Conservation (phyloP, 1,140 invertebrate species). For the Sminthurides bifidus region DNA sequence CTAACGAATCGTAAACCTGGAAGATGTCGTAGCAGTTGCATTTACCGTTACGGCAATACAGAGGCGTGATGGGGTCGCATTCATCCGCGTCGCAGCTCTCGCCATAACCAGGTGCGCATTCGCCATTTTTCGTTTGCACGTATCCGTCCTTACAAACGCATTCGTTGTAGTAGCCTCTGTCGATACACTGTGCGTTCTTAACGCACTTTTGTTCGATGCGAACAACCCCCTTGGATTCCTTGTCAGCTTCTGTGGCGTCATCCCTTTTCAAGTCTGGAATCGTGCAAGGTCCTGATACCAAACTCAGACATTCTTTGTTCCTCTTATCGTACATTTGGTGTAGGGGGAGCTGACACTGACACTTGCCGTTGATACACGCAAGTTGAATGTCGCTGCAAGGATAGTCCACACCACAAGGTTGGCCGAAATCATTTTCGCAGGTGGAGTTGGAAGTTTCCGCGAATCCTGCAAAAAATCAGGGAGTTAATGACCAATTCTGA, state of each 20-base stretch:
- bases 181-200: conserved; percentile 13
- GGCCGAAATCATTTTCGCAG: conserved; percentile 5
- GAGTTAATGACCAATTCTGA: not conserved
- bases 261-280: not conserved
- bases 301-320: conserved; percentile 8
- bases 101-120: conserved; percentile 16
- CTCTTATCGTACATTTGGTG: conserved; percentile 16
- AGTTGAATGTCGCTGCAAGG: conserved; percentile 11
- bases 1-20: conserved; percentile 4
- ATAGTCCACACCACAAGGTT: not conserved
- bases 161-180: conserved; percentile 11
- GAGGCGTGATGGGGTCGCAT: conserved; percentile 12
- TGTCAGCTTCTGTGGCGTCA: not conserved
- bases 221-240: not conserved
- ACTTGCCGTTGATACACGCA: conserved; percentile 10
- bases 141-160: conserved; percentile 14
- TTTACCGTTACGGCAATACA: conserved; percentile 11
- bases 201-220: conserved; percentile 4
- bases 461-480: not conserved
- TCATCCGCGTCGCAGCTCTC: conserved; percentile 11
- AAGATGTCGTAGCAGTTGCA: conserved; percentile 11
- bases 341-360: conserved; percentile 10
- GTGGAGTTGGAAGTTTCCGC: conserved; percentile 1
- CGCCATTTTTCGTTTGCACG: conserved; percentile 12
- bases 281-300: conserved; percentile 16